These are phyloP conservation scores for Grus americana DNA, from an alignment of 2,113 vertebrate species.

Conservation along the genomic window DNA sequence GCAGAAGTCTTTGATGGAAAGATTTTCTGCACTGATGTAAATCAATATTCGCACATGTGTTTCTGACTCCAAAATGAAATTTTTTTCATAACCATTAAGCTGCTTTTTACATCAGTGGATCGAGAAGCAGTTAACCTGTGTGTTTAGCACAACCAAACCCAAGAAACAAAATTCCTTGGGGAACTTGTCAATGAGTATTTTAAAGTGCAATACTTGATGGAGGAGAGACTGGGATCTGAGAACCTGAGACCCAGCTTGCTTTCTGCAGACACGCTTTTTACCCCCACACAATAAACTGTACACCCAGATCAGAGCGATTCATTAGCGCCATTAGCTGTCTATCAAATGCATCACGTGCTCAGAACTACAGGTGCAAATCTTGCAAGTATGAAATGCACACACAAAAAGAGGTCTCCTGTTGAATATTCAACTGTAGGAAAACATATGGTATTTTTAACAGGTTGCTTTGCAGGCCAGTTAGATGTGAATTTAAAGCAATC, in stretches of 20 bases:
- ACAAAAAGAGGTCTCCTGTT: conserved; percentile 71
- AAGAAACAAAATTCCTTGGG: conserved; percentile 30
- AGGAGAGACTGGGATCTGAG: conserved; percentile 26
- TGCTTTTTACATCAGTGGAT: conserved; percentile 49
- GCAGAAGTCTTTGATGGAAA: conserved; percentile 26
- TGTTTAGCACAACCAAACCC: conserved; percentile 32
- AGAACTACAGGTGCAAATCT: conserved; percentile 67
- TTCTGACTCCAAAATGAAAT: conserved; percentile 7
- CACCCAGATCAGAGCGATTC: conserved; percentile 40
- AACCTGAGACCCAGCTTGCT: conserved; percentile 7
- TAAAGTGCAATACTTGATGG: conserved; percentile 85
- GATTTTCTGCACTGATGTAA: conserved; percentile 46
- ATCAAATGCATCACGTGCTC: conserved; percentile 35
- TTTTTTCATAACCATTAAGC: conserved; percentile 22
- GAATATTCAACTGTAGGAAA: conserved; percentile 70
- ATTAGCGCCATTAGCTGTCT: conserved; percentile 63
- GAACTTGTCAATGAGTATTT: conserved; percentile 49
- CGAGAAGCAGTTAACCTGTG: conserved; percentile 23
- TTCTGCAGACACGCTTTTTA: background rate
- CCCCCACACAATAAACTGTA: conserved; percentile 13
- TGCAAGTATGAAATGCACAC: conserved; percentile 66
- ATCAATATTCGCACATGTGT: background rate
- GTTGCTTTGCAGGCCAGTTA: conserved; percentile 70
- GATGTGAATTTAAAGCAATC: conserved; percentile 71
- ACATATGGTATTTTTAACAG: conserved; percentile 63